phyloP scores from a whole-genome alignment of 2,797 vertebrate genomes.

The Chaunax sp. region DNA sequence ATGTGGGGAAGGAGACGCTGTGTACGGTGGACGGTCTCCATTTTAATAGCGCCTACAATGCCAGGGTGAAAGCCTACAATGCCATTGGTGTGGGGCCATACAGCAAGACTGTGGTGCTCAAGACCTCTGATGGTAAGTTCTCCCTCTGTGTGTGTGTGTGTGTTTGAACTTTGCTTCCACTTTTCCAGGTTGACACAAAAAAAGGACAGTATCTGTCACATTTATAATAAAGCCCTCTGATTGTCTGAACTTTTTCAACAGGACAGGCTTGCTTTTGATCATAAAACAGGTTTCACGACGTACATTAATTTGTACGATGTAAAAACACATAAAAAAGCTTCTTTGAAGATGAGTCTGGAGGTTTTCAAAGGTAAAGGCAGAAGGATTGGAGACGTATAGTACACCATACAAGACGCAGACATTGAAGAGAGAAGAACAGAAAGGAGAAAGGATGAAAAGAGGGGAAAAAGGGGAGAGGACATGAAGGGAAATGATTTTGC shows the following conservation, averaged over 20 bases:
- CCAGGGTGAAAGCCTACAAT: conserved; percentile 97
- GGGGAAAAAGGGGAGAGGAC: not conserved
- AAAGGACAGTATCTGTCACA: no score
- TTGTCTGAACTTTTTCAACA: no score
- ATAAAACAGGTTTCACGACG: no score
- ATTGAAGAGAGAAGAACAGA: not conserved
- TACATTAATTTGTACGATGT: no score
- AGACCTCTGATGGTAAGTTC: conserved; percentile 93
- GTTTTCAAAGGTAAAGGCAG: no score
- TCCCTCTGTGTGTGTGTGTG: conserved; percentile 11
- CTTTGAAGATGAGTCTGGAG: no score
- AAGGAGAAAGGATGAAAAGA: not conserved
- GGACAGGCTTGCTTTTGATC: no score
- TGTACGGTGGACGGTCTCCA: conserved; percentile 98
- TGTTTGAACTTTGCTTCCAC: not conserved
- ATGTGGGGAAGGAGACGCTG: conserved; percentile 96
- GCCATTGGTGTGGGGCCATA: conserved; percentile 91
- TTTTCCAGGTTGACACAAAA: no score
- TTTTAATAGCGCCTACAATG: conserved; percentile 97
- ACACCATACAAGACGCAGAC: no score
- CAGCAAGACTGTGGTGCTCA: conserved; percentile 96
- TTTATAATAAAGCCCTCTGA: no score
- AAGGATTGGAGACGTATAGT: no score
- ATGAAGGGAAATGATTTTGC: not conserved
- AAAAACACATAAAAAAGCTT: no score